Conservation (phyloP, 2,797 vertebrate species). For the Anomalospiza imberbis region DNA sequence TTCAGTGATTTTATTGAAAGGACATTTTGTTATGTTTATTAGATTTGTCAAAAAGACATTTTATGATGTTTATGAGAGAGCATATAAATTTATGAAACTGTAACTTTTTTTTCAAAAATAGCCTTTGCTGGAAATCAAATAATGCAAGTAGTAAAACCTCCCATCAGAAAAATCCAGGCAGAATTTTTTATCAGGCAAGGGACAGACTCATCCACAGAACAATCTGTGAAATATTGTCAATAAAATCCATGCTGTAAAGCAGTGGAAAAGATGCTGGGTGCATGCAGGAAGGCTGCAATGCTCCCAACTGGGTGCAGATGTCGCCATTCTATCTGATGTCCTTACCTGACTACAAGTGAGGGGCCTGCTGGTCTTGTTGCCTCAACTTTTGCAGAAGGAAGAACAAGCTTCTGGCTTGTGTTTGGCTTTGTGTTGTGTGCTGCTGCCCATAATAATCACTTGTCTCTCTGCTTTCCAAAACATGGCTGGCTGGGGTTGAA, state of each 20-base stretch:
- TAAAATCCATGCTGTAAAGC: not conserved
- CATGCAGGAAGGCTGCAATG: not conserved
- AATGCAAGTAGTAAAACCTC: constrained; percentile 15
- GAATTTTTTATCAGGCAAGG: constrained; percentile 12
- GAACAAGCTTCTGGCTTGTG: not conserved
- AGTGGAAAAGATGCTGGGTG: not conserved
- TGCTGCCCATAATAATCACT: not conserved
- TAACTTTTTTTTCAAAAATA: constrained; percentile 50
- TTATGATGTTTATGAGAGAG: constrained; percentile 44
- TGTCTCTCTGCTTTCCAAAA: not conserved
- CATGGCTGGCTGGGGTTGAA: not conserved
- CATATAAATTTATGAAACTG: constrained; percentile 40
- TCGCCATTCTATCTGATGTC: not conserved
- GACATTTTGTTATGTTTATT: constrained; percentile 55
- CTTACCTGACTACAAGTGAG: not conserved
- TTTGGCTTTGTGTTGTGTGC: not conserved
- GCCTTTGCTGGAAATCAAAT: constrained; percentile 57
- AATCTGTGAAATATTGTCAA: not conserved
- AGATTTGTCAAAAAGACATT: constrained; percentile 40
- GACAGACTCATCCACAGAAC: not conserved
- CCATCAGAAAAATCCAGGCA: not conserved
- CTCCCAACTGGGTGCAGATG: not conserved
- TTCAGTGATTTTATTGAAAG: constrained; percentile 28
- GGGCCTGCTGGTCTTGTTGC: not conserved
- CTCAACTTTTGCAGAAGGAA: not conserved